Base-by-base conservation (phyloP, 2,113 vertebrate species). In the Apus apus region DNA sequence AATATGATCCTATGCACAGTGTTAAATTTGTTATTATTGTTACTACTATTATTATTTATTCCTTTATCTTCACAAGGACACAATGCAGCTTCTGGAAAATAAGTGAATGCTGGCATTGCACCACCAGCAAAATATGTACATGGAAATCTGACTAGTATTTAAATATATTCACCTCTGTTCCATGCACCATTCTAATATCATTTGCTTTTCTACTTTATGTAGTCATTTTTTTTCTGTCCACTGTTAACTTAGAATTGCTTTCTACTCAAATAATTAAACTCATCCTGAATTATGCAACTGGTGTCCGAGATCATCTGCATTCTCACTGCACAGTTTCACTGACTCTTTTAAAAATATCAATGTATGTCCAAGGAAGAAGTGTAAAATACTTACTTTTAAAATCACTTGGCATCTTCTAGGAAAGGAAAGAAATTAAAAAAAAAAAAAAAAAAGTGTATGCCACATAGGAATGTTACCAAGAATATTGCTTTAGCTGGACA, bases 311-410 rank as follows among this genome's bases (percentile, higher is more conserved):
- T 77, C 22, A 58, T 26, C 36, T 78, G 5, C 29, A 45, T 85
- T 83, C 30, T 74, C 30, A 61, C 50, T 90, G 94, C 40, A 68
- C 1, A 7, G 3, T 85, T 93, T 81, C 53, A 68, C 70, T 73
- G 23, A 48, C 62, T 84, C 29, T 80, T 90, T 62, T 78, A 65
- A 65, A 36, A 89, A 32, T 34, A 73, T 27, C 38, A 27, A 56
- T 27, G 8, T 78, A 60, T 88, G 93, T 96, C 34, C 21, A 60
- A 46, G 40, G 64, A 71, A 36, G 25, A 6, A 80, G 6, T n/a
- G 34, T 80, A 50, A 91, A 96, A 94, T 87, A 93, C 53, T 86
- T 84, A 54, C 65, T 93, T 91, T 7, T 27, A 87, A 84, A 87
- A 32, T 78, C 17, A 36, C 32, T 66, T 86, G 54, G 8, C 40